Base-by-base conservation (phyloP, 2,113 vertebrate species). In the Erpornis zantholeuca region DNA sequence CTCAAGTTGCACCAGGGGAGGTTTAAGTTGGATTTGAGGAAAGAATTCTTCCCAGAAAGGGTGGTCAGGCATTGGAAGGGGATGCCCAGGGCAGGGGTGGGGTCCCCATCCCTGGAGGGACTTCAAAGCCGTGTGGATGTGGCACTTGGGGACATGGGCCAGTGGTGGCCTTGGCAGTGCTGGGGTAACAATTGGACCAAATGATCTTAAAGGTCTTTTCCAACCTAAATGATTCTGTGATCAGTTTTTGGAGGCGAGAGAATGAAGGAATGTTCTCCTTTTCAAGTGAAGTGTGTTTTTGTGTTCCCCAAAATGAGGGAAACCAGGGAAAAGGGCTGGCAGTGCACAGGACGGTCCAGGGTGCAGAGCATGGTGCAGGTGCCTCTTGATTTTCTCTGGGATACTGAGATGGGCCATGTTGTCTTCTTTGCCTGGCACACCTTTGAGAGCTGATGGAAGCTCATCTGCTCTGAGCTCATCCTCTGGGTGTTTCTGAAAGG, bases 271-370 rank as follows among this genome's bases (percentile, higher is more conserved):
- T 12, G 1, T 1, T 71, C 22, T 49, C 53, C 50, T 24, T 16
- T 10, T 13, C 1, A 3, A 57, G 5, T 38, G 44, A 83, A 86
- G 49, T 15, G 23, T 61, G 29, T 45, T 69, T 77, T 44, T 72
- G 7, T 0, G 0, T 14, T 65, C 6, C 49, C 27, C 5, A 2
- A 29, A 49, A 49, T 5, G 22, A 53, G 47, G 0, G 4, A 12
- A 49, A 49, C 5, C 22, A 53, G 47, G 0, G 4, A 12, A 33
- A 82, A 52, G n/a, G 22, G 21, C 10, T 52, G 27, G 17, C 1
- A 10, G 7, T 20, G 44, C 22, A 7, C 12, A 31, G 66, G 50
- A 65, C 28, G 24, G 29, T 38, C 38, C 1, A 15, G 13, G 16
- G 2, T 9, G 18, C 21, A 16, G 42, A 50, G 31, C 18, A 47